Base-by-base conservation (phyloP, 2,888 invertebrate species). In the Ochropacha duplaris region DNA sequence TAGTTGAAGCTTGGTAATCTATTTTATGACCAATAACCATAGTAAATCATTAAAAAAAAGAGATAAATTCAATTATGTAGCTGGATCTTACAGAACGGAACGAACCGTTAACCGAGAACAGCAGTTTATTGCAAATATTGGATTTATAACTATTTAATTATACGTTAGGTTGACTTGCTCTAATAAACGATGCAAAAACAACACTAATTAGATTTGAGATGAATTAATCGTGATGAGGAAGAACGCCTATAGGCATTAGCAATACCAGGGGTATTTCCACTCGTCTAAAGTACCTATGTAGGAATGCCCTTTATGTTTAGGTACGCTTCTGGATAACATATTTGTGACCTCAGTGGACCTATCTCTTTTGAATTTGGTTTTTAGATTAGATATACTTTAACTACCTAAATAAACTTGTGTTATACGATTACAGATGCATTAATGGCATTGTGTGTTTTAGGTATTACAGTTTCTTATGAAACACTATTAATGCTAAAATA, bases 71-170 rank as follows among this genome's bases (percentile, higher is more conserved):
- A 54, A 60, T 57, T 65, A 58, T 59, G 58, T 63, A 59, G 61
- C 60, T 58, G 28, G 59, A 65, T 36, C 65, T 78, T 83, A 78
- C 72, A 81, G 83, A 78, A 69, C 81, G 83, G 83, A 83, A 83
- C 83, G 76, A 54, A 16, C 81, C 78, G 83, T 72, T 81, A 79
- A 22, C 66, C 65, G 65, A 62, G 62, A 70, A 72, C 71, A 44
- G 28, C 44, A 49, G 60, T 50, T 57, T 60, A 65, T 61, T 64
- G 57, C 60, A 2, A 36, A 54, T 49, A 26, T 54, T 12, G 0
- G 19, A 19, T 50, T 22, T 50, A 14, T 24, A 51, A 50, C 36
- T n/a, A 36, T 50, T 31, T 51, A 52, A 52, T 52, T 52, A 31
- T 22, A 22, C 31, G 12, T 19, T 31, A 12, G 11, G 52, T 8